A percentile compares a stretch with the other conserved stretches of the same genome.
phyloP scores from a whole-genome alignment of 2,888 invertebrate genomes.

The Himalopsyche kuldschensis region DNA sequence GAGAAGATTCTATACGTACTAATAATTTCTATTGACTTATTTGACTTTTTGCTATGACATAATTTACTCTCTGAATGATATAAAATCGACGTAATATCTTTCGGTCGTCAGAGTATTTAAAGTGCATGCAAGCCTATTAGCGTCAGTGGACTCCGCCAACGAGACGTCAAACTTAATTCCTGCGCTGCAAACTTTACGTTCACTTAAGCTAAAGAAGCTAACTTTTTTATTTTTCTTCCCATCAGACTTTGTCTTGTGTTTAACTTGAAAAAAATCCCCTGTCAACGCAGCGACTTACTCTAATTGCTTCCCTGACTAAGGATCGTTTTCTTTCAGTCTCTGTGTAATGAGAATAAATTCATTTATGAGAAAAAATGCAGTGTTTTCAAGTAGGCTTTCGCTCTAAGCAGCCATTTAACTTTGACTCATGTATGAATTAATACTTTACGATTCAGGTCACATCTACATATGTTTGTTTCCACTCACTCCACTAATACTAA shows the following conservation, averaged over 20 bases:
- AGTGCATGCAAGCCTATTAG: not conserved
- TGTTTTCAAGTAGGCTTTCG: constrained; percentile 10
- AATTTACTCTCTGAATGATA: too few species aligned
- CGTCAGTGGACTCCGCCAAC: not conserved
- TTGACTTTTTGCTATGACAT: too few species aligned
- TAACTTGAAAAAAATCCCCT: constrained; percentile 25
- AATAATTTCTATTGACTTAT: too few species aligned
- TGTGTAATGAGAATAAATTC: not conserved
- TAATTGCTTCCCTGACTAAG: constrained; percentile 18
- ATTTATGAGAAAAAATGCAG: not conserved
- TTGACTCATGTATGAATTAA: not conserved
- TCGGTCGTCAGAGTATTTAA: not conserved
- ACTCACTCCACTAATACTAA: too few species aligned
- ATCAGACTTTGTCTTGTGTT: constrained; percentile 10
- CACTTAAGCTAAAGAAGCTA: not conserved
- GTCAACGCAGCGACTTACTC: constrained; percentile 24
- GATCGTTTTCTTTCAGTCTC: constrained; percentile 10
- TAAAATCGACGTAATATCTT: too few species aligned
- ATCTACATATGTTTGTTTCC: too few species aligned
- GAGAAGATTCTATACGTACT: too few species aligned
- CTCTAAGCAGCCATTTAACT: constrained; percentile 7
- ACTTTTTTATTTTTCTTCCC: not conserved
- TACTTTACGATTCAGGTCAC: not conserved
- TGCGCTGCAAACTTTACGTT: not conserved
- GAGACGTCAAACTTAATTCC: not conserved